These are phyloP conservation scores for Gadus macrocephalus DNA, from an alignment of 2,113 vertebrate species.

Conservation along the genomic window DNA sequence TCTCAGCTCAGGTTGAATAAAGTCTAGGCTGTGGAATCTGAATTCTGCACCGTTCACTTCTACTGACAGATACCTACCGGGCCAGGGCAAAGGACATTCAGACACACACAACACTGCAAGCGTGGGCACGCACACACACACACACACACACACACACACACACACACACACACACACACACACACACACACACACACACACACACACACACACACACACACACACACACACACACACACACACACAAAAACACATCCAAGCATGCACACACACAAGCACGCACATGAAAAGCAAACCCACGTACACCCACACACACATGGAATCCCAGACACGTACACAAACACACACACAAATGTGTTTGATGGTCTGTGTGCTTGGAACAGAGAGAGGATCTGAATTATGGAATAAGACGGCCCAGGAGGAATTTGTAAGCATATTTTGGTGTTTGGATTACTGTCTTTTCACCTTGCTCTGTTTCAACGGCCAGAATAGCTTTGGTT, in stretches of 20 bases:
- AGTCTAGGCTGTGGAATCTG: constrained; percentile 32
- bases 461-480: constrained; percentile 23
- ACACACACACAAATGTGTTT: neutral
- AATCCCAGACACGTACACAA: no score
- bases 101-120: no score
- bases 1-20: constrained; percentile 32
- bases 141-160: neutral
- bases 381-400: constrained; percentile 49
- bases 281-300: neutral
- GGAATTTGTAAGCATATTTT: constrained; percentile 38
- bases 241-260: neutral
- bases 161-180: neutral
- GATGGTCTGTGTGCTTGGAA: constrained; percentile 2
- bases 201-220: neutral
- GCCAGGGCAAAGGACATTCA: constrained; percentile 40
- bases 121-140: neutral
- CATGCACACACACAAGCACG: neutral
- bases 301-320: no score
- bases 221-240: neutral
- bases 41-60: constrained; percentile 41
- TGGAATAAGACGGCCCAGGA: constrained; percentile 40
- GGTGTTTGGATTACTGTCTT: constrained; percentile 11
- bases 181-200: neutral
- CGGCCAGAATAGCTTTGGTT: neutral
- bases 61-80: constrained; percentile 29